phyloP scores from a whole-genome alignment of 2,113 vertebrate genomes.

The Albula glossodonta region DNA sequence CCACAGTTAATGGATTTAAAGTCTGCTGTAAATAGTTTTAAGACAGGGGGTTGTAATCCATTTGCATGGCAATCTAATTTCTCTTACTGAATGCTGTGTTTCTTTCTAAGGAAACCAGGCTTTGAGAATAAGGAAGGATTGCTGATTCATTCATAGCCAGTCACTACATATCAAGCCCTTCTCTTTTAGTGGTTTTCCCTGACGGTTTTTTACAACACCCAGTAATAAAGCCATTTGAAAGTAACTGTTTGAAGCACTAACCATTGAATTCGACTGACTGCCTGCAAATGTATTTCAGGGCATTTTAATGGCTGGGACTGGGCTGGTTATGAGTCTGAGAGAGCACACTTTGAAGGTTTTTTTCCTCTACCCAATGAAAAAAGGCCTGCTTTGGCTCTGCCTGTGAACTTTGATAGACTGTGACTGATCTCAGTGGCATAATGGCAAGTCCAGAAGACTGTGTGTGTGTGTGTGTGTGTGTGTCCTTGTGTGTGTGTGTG shows the following conservation, averaged over 20 bases:
- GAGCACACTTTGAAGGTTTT: too few species aligned
- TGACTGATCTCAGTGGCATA: not conserved
- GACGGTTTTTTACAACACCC: too few species aligned
- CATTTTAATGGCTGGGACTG: too few species aligned
- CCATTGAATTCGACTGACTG: too few species aligned
- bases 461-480: too few species aligned
- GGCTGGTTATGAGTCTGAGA: too few species aligned
- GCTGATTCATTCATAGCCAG: conserved; percentile 3
- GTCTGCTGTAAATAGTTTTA: not conserved
- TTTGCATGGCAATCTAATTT: not conserved
- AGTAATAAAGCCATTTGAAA: too few species aligned
- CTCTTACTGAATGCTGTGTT: not conserved
- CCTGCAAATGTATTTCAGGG: too few species aligned
- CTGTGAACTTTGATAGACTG: not conserved
- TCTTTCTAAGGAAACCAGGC: not conserved
- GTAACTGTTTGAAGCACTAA: too few species aligned
- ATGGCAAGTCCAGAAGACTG: not conserved
- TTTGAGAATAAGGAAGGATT: not conserved
- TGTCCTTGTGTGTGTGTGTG: too few species aligned
- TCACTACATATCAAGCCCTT: not conserved
- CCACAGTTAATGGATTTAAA: not conserved
- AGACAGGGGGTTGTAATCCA: not conserved
- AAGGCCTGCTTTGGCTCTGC: not conserved
- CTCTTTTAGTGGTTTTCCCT: not conserved
- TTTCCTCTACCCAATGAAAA: not conserved